Evolutionary conservation across 2,113 vertebrate genomes (phyloP), one percentile per base, ranked within the genome.

Genomic region (Holacanthus passer): DNA sequence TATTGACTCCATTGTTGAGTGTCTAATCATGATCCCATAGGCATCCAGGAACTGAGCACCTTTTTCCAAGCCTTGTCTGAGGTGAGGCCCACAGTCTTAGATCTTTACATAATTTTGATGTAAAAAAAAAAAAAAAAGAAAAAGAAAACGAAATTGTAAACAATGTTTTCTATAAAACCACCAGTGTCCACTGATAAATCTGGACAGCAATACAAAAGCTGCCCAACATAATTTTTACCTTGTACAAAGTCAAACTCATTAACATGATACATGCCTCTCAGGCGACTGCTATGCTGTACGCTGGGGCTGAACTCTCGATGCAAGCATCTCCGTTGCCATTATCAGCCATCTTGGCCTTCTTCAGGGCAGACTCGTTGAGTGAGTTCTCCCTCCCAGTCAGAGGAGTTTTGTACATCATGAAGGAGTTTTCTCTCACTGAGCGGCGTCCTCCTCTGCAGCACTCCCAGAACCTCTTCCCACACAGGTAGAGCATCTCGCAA

Each of bases 401-500:
- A 17, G 83, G 85, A 31, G 45, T 66, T 20, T 19, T 72, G 48
- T 37, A 10, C 88, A 91, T 86, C 81, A 5, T 71, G 74, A 88
- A 85, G 41, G 85, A 81, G 58, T 81, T 77, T 12, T 52, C 52
- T 5, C 68, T 80, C 5, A 0, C 8, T 22, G 56, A 45, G 6
- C 0, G 48, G 11, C 5, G 20, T 7, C 65, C 19, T 65, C 72
- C 52, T 31, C 16, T 2, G 6, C 85, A 20, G 17, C 73, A 67
- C 89, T 97, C 95, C 0, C 14, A 11, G 73, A 95, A 96, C 62
- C 95, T 90, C 92, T 99, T 99, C 55, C 94, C 90, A 0, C 97
- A 80, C 39, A 98, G 94, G 91, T 98, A 99, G 69, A 86, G 0
- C 6, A 96, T 89, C 92, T 99, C 97, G 0, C 95, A 0, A 0